Percentiles rank a stretch among this genome's conserved stretches.
These are phyloP conservation scores for Tachycineta bicolor DNA, from an alignment of 2,113 vertebrate genomes.

Conservation along the genomic window DNA sequence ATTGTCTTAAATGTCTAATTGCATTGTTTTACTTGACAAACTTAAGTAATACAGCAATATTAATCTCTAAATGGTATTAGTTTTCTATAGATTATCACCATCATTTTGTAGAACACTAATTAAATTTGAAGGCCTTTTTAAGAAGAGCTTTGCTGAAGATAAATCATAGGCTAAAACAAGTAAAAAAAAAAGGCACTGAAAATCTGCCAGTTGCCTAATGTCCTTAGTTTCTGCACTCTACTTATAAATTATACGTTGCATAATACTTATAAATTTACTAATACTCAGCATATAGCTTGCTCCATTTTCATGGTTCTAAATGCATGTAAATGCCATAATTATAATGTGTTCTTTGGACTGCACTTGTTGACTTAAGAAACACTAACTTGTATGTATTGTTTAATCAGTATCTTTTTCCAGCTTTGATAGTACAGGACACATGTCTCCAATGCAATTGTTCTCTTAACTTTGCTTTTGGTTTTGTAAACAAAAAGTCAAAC, in stretches of 20 bases:
- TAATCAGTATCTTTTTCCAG: background rate
- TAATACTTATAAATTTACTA: background rate
- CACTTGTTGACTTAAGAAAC: background rate
- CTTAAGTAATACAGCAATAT: background rate
- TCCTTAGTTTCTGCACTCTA: background rate
- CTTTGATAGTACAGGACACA: background rate
- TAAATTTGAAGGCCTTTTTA: background rate
- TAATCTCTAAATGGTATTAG: background rate
- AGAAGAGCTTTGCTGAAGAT: background rate
- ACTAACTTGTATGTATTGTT: background rate
- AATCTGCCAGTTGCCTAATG: background rate
- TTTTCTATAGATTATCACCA: background rate
- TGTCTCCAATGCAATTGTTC: background rate
- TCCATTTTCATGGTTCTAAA: slow-evolving; percentile 3
- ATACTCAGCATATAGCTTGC: background rate
- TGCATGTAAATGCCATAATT: background rate
- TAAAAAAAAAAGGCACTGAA: background rate
- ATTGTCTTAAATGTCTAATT: background rate
- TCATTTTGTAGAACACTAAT: background rate
- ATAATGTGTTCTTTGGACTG: background rate
- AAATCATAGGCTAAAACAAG: background rate
- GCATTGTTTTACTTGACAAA: background rate
- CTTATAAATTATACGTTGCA: background rate
- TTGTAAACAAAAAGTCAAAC: background rate
- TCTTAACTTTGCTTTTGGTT: background rate